These are phyloP conservation scores for Eilema griseolum DNA, from an alignment of 2,888 invertebrate species.

Conservation along the genomic window DNA sequence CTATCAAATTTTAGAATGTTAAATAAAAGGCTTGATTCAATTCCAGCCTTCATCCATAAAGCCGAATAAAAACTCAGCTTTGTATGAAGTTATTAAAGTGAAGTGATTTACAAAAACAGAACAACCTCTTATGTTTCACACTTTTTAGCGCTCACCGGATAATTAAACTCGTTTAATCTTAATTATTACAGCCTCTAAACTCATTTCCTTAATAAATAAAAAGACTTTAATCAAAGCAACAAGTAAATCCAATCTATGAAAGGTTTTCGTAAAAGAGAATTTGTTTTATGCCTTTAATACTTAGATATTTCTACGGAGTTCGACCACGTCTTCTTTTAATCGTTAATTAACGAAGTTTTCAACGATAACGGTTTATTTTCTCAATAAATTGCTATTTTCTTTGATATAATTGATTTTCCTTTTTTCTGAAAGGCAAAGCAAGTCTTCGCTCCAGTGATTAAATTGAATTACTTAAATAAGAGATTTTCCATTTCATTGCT, in stretches of 20 bases:
- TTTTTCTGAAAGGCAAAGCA: constrained; percentile 11
- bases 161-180: constrained; percentile 1
- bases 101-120: not conserved
- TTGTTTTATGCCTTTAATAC: constrained; percentile 35
- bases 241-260: constrained; percentile 23
- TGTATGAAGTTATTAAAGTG: not conserved
- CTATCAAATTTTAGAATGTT: too few species aligned
- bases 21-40: too few species aligned
- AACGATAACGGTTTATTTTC: constrained; percentile 37
- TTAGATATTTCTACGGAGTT: constrained; percentile 39
- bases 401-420: constrained; percentile 33
- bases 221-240: constrained; percentile 29
- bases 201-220: constrained; percentile 13
- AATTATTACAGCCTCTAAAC: constrained; percentile 9
- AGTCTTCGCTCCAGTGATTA: constrained; percentile 8
- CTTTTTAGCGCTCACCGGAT: not conserved
- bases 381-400: constrained; percentile 32
- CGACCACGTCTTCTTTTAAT: constrained; percentile 29
- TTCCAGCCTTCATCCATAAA: too few species aligned
- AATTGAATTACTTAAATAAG: not conserved
- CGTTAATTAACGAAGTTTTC: constrained; percentile 51
- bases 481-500: not conserved
- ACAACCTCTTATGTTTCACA: not conserved
- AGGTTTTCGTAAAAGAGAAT: constrained; percentile 27
- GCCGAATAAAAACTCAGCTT: not conserved